A percentile compares a stretch with the other conserved stretches of the same genome.
Evolutionary conservation across 2,113 vertebrate genomes (phyloP).

Genomic region (Chloropsis hardwickii): DNA sequence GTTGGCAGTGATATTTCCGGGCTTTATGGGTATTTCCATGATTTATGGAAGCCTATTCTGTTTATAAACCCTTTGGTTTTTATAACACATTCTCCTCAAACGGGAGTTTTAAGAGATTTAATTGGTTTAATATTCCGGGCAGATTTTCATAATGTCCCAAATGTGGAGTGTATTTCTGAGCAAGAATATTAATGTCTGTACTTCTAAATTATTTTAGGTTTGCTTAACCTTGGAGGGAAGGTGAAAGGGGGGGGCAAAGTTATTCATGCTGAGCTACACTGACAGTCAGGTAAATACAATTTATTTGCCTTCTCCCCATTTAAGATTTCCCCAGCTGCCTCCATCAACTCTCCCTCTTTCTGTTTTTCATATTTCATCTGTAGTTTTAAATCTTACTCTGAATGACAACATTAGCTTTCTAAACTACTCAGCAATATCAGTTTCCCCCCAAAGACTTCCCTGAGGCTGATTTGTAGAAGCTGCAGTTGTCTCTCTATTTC

Average conservation of each 20-base stretch:
- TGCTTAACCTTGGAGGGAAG: neutral
- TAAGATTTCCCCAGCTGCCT: neutral
- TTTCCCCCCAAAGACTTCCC: slow-evolving; percentile 18
- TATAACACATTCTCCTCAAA: neutral
- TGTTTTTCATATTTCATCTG: neutral
- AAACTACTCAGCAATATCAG: slow-evolving; percentile 35
- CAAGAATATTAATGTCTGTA: neutral
- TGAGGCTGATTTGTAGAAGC: slow-evolving; percentile 20
- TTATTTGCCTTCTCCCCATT: neutral
- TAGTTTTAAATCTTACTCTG: slow-evolving; percentile 6
- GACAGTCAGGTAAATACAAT: neutral
- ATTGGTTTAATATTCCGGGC: neutral
- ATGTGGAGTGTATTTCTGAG: neutral
- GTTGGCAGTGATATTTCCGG: neutral
- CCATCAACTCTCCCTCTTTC: neutral
- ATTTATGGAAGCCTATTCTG: neutral
- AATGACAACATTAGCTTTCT: slow-evolving; percentile 36
- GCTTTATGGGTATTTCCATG: neutral
- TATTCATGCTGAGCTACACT: neutral
- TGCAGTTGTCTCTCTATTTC: neutral
- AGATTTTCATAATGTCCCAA: neutral
- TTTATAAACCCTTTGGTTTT: neutral
- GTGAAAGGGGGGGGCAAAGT: neutral
- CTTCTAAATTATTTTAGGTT: neutral
- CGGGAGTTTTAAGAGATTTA: neutral